Base-by-base conservation (phyloP, 2,888 invertebrate genomes). In the Patella ulyssiponensis region DNA sequence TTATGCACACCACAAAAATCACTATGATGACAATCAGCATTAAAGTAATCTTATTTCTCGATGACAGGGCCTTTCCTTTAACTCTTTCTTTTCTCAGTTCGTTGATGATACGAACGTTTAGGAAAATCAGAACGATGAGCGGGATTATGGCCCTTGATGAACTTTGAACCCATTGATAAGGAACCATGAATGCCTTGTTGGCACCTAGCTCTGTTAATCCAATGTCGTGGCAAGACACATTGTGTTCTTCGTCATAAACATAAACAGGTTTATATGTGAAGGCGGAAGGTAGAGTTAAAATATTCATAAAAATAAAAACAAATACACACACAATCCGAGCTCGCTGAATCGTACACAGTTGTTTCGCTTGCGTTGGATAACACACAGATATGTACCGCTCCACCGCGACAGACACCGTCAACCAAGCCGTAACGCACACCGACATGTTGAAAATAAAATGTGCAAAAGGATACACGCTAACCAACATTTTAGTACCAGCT, bases 1-100 rank as follows among this genome's bases (percentile, higher is more conserved):
- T 89, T 70, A 91, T 87, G 82, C 90, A 91, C 73, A 90, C 84
- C 17, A 91, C 82, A 83, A 91, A 91, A 73, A 90, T 87, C 33
- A 91, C 83, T 44, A 91, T 88, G 27, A 91, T 88, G 52, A 89
- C 86, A 71, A 90, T 88, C 71, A 91, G 88, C 86, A 91, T 91
- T 12, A 90, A 80, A 3, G 91, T 91, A 56, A 91, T 90, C 52
- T 90, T 87, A 80, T 91, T 90, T 64, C 90, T 75, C 1, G 89
- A 88, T 1, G 88, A 87, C 75, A 90, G 81, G 75, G 87, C 87
- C 78, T 89, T 87, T 9, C 83, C 83, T 58, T 88, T 87, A 1
- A 88, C 85, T 11, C 89, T 79, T 58, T 88, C 87, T 70, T 87
- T 86, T 15, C 87, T 81, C 51, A 91, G 81, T 53, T 89, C 89